Base-by-base conservation (phyloP, 2,888 invertebrate species). In the Drosophila anomelani region DNA sequence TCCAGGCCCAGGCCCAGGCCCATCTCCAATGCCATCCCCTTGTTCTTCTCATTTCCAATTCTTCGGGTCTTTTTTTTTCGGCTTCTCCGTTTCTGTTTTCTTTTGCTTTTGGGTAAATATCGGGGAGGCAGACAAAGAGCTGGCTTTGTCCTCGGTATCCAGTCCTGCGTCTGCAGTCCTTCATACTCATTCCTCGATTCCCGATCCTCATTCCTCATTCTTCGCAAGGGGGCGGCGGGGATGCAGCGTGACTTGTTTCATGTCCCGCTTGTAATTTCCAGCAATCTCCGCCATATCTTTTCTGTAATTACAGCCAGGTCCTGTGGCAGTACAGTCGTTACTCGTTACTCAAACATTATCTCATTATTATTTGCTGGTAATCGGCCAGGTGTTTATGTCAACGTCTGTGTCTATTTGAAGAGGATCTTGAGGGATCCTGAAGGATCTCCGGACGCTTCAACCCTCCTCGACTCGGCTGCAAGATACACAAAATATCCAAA, bases 371-470 rank as follows among this genome's bases (percentile, higher is more conserved):
- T 83, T 78, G 80, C 61, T 60, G 62, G 72, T 66, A 81, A 76
- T 69, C 15, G 36, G 69, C 85, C 85, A 85, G 88, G 86, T 85
- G 85, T 79, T 80, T 80, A 54, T 79, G 88, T 85, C 88, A 81
- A 85, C 80, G 72, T 44, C 71, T 75, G 59, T 59, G 59, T 54
- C 49, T 69, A 63, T 77, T 85, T 85, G 72, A 73, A 73, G 73
- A 58, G 60, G 60, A 60, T 60, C 60, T 13, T 20, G 32, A 17
- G 54, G 60, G 60, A 60, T 60, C 60, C 8, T 20, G 32, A 13
- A 32, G 66, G 72, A 73, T 72, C 64, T 41, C 2, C 23, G 41
- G 17, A 3, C 36, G 32, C 38, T 38, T 34, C 69, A 66, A 73
- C 54, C 72, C 72, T 60, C 53, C 26, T 5, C 26, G 26, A 26